Percentiles rank a stretch among this genome's conserved stretches.
phyloP scores from a whole-genome alignment of 1,140 invertebrate genomes.

The Trichonephila clavipes region DNA sequence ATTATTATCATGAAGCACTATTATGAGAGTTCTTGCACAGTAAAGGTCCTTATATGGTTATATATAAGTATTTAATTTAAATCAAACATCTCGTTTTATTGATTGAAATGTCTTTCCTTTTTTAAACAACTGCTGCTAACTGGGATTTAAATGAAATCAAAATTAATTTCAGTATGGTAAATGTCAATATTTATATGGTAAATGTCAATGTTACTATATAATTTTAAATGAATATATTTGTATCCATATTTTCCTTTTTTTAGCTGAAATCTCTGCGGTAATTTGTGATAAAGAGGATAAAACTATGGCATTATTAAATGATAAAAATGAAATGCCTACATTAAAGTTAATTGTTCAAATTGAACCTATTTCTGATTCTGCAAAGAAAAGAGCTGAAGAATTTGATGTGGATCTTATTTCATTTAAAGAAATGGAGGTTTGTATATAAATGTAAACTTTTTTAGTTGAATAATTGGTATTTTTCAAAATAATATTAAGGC shows the following conservation, averaged over 20 bases:
- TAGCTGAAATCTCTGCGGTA: constrained; percentile 92
- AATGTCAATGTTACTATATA: no score
- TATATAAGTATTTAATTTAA: no score
- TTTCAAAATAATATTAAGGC: neutral
- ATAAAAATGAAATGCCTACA: constrained; percentile 87
- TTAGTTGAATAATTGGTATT: neutral
- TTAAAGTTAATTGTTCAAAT: constrained; percentile 92
- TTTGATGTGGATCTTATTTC: constrained; percentile 90
- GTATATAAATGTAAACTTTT: neutral
- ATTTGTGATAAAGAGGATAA: constrained; percentile 95
- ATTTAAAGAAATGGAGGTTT: constrained; percentile 93
- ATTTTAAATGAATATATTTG: no score
- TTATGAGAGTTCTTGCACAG: no score
- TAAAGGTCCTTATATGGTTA: no score
- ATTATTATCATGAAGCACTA: no score
- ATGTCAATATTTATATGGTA: no score
- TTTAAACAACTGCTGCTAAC: no score
- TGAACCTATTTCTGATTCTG: constrained; percentile 87
- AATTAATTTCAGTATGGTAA: no score
- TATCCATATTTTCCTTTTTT: constrained; percentile 11
- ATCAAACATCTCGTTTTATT: no score
- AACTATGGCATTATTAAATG: constrained; percentile 91
- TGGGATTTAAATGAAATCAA: no score
- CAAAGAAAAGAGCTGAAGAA: constrained; percentile 88
- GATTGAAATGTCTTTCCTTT: no score